Base-by-base conservation (phyloP, 2,113 vertebrate species). In the Eudyptes chrysolophus region DNA sequence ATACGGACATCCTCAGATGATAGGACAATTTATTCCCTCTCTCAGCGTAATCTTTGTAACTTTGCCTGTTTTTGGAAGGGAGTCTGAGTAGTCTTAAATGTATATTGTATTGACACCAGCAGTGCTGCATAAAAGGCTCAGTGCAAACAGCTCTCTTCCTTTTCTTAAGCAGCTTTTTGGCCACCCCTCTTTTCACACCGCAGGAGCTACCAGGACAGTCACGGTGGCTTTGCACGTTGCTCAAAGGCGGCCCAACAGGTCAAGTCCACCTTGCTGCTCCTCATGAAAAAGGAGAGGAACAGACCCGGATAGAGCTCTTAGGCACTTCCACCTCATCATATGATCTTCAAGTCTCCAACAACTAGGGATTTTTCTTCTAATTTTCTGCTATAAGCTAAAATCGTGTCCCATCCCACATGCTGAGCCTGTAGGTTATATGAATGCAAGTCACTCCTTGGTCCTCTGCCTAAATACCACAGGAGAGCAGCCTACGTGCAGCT, bases 201-300 rank as follows among this genome's bases (percentile, higher is more conserved):
- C 44, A 42, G 27, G 10, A 61, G 19, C 27, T 81, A 76, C 14
- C 27, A 55, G 26, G 32, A 74, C 15, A 42, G 40, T 13, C 8
- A 16, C 0, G 1, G 29, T 25, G 13, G 48, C 77, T 89, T 58
- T 27, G 21, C 18, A 34, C 1, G 1, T 38, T 0, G 1, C 54
- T 44, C 38, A 86, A 72, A 65, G 40, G 11, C 1, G 1, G 54
- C n/a, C 34, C 36, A 40, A 17, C 10, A 11, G 2, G 20, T 44
- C 27, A 88, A 16, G 4, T 19, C 20, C 10, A 49, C 54, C 21
- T 55, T 54, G 17, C 44, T 42, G 20, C 19, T 81, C 20, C 19
- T 25, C 36, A 11, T 8, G 16, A 72, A 44, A 78, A 84, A 54
- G 3, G 16, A 78, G 19, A 49, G 11, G 10, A 72, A 40, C 40